Evolutionary conservation across 1,140 invertebrate species (phyloP), one percentile per base, ranked within the genome.

Genomic region (Drosophila bocki): DNA sequence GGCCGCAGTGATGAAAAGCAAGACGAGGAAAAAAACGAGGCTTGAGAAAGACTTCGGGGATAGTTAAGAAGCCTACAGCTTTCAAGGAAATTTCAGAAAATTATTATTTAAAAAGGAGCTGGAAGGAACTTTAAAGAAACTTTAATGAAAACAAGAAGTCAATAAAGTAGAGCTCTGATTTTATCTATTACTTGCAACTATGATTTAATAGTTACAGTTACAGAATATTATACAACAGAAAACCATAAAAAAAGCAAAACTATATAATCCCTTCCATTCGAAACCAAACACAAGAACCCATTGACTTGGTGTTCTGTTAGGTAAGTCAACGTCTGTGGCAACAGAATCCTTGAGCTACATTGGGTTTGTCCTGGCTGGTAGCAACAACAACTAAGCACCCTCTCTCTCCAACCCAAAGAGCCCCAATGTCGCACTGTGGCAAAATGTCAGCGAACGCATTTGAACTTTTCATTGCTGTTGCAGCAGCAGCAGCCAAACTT

Each of bases 391-490:
- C 48, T 19, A 26, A 62, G 32, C 41, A 19, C 33, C 33, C 15
- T 13, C 33, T 19, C 29, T 26, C 33, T 26, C 1, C 29, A 19
- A 11, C 50, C 12, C 7, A 35, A 17, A 51, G 47, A 64, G 37
- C 60, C 82, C 82, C 56, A 78, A 85, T 85, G 85, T 82, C 70
- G 60, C 58, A 45, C 67, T 77, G 56, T 44, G 56, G 74, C 74
- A 60, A 82, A 82, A 87, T 87, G 80, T 87, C 80, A 87, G 83
- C 80, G 84, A 80, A 87, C 83, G 83, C 77, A 74, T 87, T 82
- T 87, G 83, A 87, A 87, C 83, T 80, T 77, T 87, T 82, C 75
- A 69, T 71, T 84, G 72, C 65, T 60, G 63, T 59, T 50, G 45
- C 45, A 48, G 44, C 44, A 22, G 17, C 5, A 45, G 2, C 42